Evolutionary conservation across 2,888 invertebrate species (phyloP).

Genomic region (Lamellibrachia satsuma): DNA sequence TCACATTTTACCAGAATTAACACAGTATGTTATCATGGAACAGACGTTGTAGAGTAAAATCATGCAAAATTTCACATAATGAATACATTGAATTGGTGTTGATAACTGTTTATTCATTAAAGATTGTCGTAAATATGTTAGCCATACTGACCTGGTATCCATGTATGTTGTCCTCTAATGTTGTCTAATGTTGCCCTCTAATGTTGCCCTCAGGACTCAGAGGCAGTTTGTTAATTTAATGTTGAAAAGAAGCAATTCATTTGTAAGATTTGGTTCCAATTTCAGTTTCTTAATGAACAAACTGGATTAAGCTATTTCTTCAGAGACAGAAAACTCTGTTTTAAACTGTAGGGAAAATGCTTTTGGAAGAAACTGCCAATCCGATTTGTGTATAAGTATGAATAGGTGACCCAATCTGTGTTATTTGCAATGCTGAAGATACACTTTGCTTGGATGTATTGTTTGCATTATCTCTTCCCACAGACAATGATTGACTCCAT

Average conservation of each 20-base stretch:
- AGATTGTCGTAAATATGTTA: too few relatives aligned
- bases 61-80: too few relatives aligned
- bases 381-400: neutral
- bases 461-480: slow-evolving; percentile 54
- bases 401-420: neutral
- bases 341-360: neutral
- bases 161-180: neutral
- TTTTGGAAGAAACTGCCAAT: neutral
- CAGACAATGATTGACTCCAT: slow-evolving; percentile 95
- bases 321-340: neutral
- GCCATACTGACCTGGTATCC: neutral
- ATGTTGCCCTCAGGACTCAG: neutral
- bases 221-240: neutral
- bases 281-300: neutral
- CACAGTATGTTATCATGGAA: too few relatives aligned
- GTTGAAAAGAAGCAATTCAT: neutral
- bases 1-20: too few relatives aligned
- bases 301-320: neutral
- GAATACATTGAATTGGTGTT: too few relatives aligned
- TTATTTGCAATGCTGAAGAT: neutral
- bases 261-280: neutral
- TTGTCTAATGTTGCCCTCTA: neutral
- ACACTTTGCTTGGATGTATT: neutral
- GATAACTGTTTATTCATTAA: too few relatives aligned
- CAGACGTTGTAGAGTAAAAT: too few relatives aligned